Base-by-base conservation (phyloP, 2,113 vertebrate species). In the Puffinus mauretanicus region DNA sequence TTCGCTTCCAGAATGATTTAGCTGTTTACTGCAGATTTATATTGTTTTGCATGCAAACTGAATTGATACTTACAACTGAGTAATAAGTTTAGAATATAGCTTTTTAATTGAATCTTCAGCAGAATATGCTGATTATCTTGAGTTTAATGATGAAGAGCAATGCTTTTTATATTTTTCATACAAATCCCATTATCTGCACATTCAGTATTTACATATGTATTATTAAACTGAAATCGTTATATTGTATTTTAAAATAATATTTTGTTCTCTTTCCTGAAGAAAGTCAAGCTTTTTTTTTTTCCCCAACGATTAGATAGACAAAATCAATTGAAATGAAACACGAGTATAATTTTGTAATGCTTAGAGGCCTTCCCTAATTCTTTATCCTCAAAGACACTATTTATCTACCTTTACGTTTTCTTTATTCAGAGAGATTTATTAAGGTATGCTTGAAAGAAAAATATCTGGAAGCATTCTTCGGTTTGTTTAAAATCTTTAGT, bases 61-160 rank as follows among this genome's bases (percentile, higher is more conserved):
- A 92, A 78, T 58, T 78, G 52, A 88, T 96, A 79, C 71, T 88
- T 79, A 72, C 32, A 69, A 30, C 44, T 38, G 42, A 89, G 55
- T 34, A 71, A 93, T 92, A 82, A 66, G 84, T 93, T 71, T 71
- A 83, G 55, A 83, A 52, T 90, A 94, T 81, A 92, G 85, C 34
- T 73, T 92, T 94, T 84, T 88, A 95, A 95, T 88, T 71, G 57
- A 86, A 79, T 83, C 49, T 81, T 82, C 55, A 65, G 79, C 40
- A 93, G 75, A 95, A 86, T 67, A 36, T 72, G 72, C 73, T 94
- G 85, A 82, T 95, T 86, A 67, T 73, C 42, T 78, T 60, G 66
- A 85, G 86, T 87, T 83, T 67, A 77, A 38, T 86, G 58, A 72
- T 4, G 19, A 82, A 69, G 70, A 69, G 38, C 24, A 80, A 25